Percentiles rank a stretch among this genome's conserved stretches.
Evolutionary conservation across 2,113 vertebrate species (phyloP).

Genomic region (Piprites chloris): DNA sequence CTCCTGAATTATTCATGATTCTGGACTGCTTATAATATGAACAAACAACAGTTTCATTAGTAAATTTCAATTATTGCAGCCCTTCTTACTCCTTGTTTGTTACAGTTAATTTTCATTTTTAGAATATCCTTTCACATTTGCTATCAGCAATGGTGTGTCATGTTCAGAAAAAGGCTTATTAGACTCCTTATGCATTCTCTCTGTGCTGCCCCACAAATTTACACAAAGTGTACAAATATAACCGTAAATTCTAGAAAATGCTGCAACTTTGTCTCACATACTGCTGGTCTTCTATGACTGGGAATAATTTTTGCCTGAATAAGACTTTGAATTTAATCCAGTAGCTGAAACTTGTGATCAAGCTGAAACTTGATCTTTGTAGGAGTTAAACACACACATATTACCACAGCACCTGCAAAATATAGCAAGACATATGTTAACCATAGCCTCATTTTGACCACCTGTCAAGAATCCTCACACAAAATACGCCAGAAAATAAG

Average conservation of each 20-base stretch:
- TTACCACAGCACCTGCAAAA: conserved; percentile 40
- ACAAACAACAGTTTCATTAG: conserved; percentile 45
- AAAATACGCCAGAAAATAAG: background rate
- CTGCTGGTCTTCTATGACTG: background rate
- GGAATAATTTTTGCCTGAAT: background rate
- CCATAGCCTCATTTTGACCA: conserved; percentile 16
- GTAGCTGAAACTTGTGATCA: background rate
- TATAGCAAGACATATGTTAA: conserved; percentile 44
- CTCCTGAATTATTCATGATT: conserved; percentile 43
- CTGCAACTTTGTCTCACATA: background rate
- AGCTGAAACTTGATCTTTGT: conserved; percentile 36
- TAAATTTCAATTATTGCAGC: conserved; percentile 30
- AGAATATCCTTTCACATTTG: background rate
- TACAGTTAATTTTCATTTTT: conserved; percentile 9
- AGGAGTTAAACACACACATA: conserved; percentile 21
- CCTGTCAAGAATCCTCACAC: conserved; percentile 1
- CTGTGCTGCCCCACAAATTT: background rate
- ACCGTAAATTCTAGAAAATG: background rate
- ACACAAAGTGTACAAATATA: background rate
- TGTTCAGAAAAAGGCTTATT: background rate
- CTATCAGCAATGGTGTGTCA: background rate
- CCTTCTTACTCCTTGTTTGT: background rate
- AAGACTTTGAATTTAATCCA: background rate
- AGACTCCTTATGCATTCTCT: background rate
- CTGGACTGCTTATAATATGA: conserved; percentile 29